Conservation (phyloP, 2,797 vertebrate species). For the Chelon auratus region DNA sequence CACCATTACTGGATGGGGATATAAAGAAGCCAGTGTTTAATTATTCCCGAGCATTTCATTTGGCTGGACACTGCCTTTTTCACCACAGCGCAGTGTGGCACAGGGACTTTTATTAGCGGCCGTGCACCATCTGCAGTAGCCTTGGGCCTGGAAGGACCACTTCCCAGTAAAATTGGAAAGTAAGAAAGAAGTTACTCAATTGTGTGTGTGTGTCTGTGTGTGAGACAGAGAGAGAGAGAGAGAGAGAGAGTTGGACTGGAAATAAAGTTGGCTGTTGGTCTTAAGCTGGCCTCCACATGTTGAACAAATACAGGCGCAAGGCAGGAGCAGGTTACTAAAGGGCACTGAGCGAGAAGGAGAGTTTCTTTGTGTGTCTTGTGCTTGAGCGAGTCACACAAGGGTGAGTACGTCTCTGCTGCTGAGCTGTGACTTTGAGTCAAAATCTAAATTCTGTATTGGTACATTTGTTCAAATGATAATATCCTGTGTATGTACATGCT, state of each 20-base stretch:
- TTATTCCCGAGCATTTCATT: constrained; percentile 46
- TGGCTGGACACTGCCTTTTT: constrained; percentile 42
- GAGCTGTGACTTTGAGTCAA: too few relatives aligned
- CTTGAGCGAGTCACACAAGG: too few relatives aligned
- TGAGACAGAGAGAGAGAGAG: too few relatives aligned
- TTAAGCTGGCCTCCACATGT: constrained; percentile 35
- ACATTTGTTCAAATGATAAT: too few relatives aligned
- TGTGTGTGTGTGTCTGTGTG: constrained; percentile 26
- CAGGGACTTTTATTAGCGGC: constrained; percentile 53
- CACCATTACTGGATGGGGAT: constrained; percentile 17
- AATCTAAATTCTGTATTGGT: too few relatives aligned
- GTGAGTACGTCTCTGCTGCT: too few relatives aligned
- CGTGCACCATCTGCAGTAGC: constrained; percentile 48
- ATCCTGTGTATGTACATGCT: neutral
- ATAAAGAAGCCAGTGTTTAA: constrained; percentile 65
- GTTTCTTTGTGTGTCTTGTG: constrained; percentile 8
- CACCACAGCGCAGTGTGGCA: constrained; percentile 27
- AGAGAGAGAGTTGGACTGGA: constrained; percentile 20
- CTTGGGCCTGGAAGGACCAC: constrained; percentile 48
- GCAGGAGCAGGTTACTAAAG: constrained; percentile 37
- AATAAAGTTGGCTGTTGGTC: constrained; percentile 13
- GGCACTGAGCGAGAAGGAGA: constrained; percentile 8
- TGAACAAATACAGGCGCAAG: neutral
- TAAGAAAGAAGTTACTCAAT: constrained; percentile 52
- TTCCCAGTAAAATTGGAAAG: constrained; percentile 39